Percentiles rank a stretch among this genome's conserved stretches.
Evolutionary conservation across 2,888 invertebrate genomes (phyloP).

Genomic region (Fabriciana adippe): DNA sequence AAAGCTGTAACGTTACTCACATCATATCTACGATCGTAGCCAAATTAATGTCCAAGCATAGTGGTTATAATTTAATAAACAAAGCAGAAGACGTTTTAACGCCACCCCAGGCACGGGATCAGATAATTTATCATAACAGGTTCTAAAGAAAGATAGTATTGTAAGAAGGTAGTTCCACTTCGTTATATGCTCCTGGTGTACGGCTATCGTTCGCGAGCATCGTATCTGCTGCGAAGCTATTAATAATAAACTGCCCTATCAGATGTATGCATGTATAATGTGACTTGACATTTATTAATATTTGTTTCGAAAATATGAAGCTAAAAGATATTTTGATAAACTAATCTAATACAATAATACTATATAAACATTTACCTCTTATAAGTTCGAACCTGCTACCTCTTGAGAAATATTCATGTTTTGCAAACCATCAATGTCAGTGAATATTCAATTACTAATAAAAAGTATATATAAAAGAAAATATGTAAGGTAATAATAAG

Average conservation of each 20-base stretch:
- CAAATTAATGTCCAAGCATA: slow-evolving; percentile 77
- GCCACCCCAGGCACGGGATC: slow-evolving; percentile 76
- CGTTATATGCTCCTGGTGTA: slow-evolving; percentile 70
- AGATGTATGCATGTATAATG: slow-evolving; percentile 68
- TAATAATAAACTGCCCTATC: slow-evolving; percentile 72
- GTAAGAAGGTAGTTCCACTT: slow-evolving; percentile 74
- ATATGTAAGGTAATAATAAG: too few species aligned
- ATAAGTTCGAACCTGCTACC: too few species aligned
- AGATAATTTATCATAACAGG: slow-evolving; percentile 80
- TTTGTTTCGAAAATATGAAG: slow-evolving; percentile 8
- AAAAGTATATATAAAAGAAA: too few species aligned
- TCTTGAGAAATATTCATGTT: too few species aligned
- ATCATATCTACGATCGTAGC: slow-evolving; percentile 77
- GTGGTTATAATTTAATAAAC: slow-evolving; percentile 82
- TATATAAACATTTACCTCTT: too few species aligned
- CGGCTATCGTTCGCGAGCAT: slow-evolving; percentile 63
- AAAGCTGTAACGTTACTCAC: slow-evolving; percentile 74
- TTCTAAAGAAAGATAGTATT: slow-evolving; percentile 78
- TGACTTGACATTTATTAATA: slow-evolving; percentile 25
- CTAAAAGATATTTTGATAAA: neutral
- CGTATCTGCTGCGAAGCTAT: slow-evolving; percentile 66
- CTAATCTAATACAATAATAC: neutral
- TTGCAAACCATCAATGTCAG: too few species aligned
- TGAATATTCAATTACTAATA: too few species aligned
- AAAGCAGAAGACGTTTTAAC: slow-evolving; percentile 66